Percentiles rank a stretch among this genome's conserved stretches.
phyloP scores from a whole-genome alignment of 1,140 invertebrate species.

The Trissolcus basalis region DNA sequence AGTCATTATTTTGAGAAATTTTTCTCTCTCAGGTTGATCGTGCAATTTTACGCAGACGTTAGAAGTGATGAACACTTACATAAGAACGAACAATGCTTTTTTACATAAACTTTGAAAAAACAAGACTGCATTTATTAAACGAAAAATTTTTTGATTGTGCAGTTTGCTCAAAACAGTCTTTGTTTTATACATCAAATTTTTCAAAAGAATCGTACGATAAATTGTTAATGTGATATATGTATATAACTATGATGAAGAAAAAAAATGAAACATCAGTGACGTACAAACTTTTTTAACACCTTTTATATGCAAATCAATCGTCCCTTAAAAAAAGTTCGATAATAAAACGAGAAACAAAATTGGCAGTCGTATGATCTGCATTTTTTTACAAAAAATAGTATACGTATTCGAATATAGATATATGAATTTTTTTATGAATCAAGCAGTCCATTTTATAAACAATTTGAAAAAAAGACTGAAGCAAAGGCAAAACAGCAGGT shows the following conservation, averaged over 20 bases:
- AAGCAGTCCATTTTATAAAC: conserved; percentile 12
- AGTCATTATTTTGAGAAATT: conserved; percentile 18
- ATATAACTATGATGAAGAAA: conserved; percentile 14
- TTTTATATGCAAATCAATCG: too few relatives aligned
- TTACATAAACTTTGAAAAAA: conserved; percentile 14
- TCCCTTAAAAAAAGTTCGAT: too few relatives aligned
- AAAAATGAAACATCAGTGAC: conserved; percentile 29
- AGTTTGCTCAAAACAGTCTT: too few relatives aligned
- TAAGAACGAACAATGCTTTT: conserved; percentile 11
- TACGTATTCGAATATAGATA: conserved; percentile 13
- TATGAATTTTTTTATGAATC: conserved; percentile 18
- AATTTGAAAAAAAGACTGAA: conserved; percentile 32
- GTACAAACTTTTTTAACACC: conserved; percentile 44
- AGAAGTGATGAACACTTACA: conserved; percentile 32
- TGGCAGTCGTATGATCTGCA: too few relatives aligned
- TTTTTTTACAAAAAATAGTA: too few relatives aligned
- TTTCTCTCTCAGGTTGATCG: conserved; percentile 47
- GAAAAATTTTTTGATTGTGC: too few relatives aligned
- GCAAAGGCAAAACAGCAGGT: conserved; percentile 14
- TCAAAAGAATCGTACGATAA: conserved; percentile 3
- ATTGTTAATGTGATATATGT: conserved; percentile 52
- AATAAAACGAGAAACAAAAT: too few relatives aligned
- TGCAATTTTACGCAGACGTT: conserved; percentile 52
- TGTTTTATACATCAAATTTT: too few relatives aligned
- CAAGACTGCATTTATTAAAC: conserved; percentile 22